phyloP scores from a whole-genome alignment of 2,888 invertebrate genomes.

The Clusia tigrina region DNA sequence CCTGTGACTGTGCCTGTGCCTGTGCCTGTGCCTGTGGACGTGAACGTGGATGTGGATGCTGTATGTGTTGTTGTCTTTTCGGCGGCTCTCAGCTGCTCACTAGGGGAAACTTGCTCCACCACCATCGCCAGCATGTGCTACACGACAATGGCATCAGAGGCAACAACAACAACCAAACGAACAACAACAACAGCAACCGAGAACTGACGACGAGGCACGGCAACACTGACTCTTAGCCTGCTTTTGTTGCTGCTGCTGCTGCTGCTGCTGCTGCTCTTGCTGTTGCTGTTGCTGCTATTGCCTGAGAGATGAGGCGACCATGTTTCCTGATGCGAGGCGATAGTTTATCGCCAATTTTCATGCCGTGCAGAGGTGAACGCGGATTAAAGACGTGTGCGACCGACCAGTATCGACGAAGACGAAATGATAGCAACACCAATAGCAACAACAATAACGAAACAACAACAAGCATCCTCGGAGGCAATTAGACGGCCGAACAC shows the following conservation, averaged over 20 bases:
- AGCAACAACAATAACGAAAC: slow-evolving; percentile 10
- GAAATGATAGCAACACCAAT: slow-evolving; percentile 16
- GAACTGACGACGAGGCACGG: slow-evolving; percentile 27
- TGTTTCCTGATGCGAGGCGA: slow-evolving; percentile 64
- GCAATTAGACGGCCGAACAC: slow-evolving; percentile 11
- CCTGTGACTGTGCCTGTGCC: too few relatives aligned
- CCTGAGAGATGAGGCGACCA: slow-evolving; percentile 52
- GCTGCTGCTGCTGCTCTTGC: slow-evolving; percentile 29
- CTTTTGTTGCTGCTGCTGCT: slow-evolving; percentile 31
- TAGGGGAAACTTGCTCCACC: slow-evolving; percentile 35
- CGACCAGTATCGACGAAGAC: slow-evolving; percentile 35
- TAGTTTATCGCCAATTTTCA: slow-evolving; percentile 66
- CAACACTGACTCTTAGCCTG: slow-evolving; percentile 22
- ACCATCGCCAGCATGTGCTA: slow-evolving; percentile 4
- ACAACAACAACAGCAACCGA: slow-evolving; percentile 35
- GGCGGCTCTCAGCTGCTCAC: slow-evolving; percentile 43
- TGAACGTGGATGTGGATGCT: slow-evolving; percentile 32
- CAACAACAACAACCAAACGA: slow-evolving; percentile 28
- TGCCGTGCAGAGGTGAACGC: slow-evolving; percentile 65
- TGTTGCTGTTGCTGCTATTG: slow-evolving; percentile 33
- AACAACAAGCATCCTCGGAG: slow-evolving; percentile 19
- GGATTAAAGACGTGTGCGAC: slow-evolving; percentile 49
- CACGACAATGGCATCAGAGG: slow-evolving; percentile 28
- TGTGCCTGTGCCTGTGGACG: slow-evolving; percentile 15
- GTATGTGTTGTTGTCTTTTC: too few relatives aligned